A percentile compares a stretch with the other conserved stretches of the same genome.
Conservation (phyloP, 2,888 invertebrate species). For the Lasius platythorax region DNA sequence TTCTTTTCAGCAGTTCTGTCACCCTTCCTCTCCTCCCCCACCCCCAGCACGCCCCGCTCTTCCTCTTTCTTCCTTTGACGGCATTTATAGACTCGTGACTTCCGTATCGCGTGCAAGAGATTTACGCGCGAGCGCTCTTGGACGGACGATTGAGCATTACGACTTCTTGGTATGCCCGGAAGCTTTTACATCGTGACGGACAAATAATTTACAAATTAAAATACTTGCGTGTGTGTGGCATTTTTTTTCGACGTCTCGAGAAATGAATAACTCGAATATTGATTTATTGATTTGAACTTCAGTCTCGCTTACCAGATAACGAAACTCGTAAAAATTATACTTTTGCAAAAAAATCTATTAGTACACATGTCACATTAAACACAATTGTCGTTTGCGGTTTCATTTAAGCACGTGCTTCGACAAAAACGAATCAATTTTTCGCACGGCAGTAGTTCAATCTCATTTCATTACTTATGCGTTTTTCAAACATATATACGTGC, state of each 20-base stretch:
- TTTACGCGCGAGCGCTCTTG: constrained; percentile 51
- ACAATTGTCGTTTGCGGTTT: constrained; percentile 5
- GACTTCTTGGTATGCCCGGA: constrained; percentile 40
- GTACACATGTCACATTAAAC: background rate
- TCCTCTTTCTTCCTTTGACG: constrained; percentile 40
- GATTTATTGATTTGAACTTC: too few relatives aligned
- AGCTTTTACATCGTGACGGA: constrained; percentile 43
- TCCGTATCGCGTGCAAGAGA: constrained; percentile 54
- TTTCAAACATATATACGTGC: constrained; percentile 13
- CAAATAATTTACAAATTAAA: constrained; percentile 38
- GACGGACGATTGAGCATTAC: constrained; percentile 41
- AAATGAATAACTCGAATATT: background rate
- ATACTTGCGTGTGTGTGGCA: background rate
- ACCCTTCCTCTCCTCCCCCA: constrained; percentile 1
- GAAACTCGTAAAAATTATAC: background rate
- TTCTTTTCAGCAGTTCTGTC: constrained; percentile 51
- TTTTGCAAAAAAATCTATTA: background rate
- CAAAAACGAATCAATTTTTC: constrained; percentile 35
- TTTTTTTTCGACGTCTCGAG: background rate
- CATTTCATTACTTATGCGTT: constrained; percentile 21
- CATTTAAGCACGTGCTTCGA: background rate
- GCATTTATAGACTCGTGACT: constrained; percentile 57
- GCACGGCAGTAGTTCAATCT: background rate
- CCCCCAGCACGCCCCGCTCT: background rate
- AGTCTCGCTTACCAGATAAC: background rate